A percentile compares a stretch with the other conserved stretches of the same genome.
Conservation (phyloP, 2,888 invertebrate species). For the Eristalis pertinax region DNA sequence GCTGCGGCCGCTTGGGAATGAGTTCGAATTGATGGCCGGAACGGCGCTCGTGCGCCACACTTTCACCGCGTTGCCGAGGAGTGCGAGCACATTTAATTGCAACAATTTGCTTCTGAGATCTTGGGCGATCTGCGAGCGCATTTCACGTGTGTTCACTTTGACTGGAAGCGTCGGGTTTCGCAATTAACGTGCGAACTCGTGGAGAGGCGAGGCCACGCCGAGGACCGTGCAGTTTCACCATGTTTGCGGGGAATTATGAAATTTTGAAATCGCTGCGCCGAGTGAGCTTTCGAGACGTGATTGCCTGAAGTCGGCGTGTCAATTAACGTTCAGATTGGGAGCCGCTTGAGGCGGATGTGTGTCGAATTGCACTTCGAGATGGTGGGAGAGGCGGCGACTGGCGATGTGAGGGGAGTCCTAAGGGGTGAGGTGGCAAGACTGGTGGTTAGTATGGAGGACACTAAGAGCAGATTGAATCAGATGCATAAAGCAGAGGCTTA, state of each 20-base stretch:
- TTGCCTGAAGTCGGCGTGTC: not conserved
- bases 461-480: no score
- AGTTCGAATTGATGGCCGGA: not conserved
- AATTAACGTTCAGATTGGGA: not conserved
- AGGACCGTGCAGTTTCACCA: not conserved
- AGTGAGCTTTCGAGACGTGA: not conserved
- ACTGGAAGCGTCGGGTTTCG: not conserved
- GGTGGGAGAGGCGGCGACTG: not conserved
- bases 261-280: not conserved
- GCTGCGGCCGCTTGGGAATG: slow-evolving; percentile 18
- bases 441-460: no score
- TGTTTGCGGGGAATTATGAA: slow-evolving; percentile 6
- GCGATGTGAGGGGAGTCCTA: no score
- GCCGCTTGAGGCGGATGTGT: not conserved
- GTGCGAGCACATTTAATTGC: slow-evolving; percentile 14
- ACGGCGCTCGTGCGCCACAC: not conserved
- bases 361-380: not conserved
- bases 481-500: no score
- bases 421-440: no score
- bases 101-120: slow-evolving; percentile 2
- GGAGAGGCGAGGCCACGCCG: not conserved
- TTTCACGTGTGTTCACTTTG: not conserved
- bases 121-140: not conserved
- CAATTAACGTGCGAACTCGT: slow-evolving; percentile 25
- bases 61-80: slow-evolving; percentile 29